A percentile compares a stretch with the other conserved stretches of the same genome.
phyloP scores from a whole-genome alignment of 2,113 vertebrate genomes.

The Pionites leucogaster region DNA sequence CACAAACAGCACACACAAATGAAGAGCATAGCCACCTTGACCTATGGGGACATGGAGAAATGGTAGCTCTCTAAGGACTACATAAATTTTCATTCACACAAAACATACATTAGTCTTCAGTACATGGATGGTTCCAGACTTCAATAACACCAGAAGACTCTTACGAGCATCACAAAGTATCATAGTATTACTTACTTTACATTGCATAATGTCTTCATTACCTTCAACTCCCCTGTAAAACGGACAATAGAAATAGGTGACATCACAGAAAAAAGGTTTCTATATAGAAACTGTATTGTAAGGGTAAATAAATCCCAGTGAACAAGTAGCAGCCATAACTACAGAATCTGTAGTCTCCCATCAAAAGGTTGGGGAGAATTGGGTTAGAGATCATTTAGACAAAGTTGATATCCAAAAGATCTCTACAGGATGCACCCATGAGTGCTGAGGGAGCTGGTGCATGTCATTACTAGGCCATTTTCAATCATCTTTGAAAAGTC shows the following conservation, averaged over 20 bases:
- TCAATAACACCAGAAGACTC: background rate
- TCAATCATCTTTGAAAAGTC: background rate
- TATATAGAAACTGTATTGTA: background rate
- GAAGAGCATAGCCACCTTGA: background rate
- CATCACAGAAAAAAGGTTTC: background rate
- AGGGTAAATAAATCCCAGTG: background rate
- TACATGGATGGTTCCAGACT: background rate
- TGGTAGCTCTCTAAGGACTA: background rate
- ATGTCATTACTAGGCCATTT: background rate
- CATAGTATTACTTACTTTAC: background rate
- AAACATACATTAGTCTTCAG: background rate
- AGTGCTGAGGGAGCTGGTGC: background rate
- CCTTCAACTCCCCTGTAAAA: background rate
- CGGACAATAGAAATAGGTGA: background rate
- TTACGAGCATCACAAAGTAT: background rate
- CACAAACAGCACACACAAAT: background rate
- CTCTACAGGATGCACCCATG: background rate
- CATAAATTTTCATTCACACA: background rate
- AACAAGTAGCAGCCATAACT: background rate
- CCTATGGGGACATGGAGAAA: background rate
- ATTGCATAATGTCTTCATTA: background rate
- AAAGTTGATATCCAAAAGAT: background rate
- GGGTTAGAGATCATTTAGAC: background rate
- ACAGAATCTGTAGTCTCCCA: background rate
- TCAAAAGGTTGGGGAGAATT: accelerated